Base-by-base conservation (phyloP, 2,888 invertebrate genomes). In the Cerastis leucographa region DNA sequence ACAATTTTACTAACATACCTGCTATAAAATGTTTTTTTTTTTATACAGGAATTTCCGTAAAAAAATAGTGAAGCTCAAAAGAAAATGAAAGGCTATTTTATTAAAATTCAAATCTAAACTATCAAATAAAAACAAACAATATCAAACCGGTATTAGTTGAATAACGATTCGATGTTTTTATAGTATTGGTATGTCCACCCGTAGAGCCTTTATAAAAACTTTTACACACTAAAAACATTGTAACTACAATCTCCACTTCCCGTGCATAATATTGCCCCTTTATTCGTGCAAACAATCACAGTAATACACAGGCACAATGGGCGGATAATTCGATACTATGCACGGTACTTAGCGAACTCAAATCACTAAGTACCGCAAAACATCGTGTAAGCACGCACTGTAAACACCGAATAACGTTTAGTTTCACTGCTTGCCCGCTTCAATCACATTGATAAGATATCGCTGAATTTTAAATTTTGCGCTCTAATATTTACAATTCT, bases 401-500 rank as follows among this genome's bases (percentile, higher is more conserved):
- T 89, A 91, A 92, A 88, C 80, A 90, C 85, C 75, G 81, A 90
- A 90, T 88, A 85, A 85, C 81, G 86, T 90, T 88, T 85, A 87
- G 84, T 89, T 87, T 87, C 86, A 85, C 88, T 74, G 85, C 83
- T 81, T 78, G 88, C 87, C 88, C 89, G 90, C 90, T 89, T 86
- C 90, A 89, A 90, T 82, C 85, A 84, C 85, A 86, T 88, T 89
- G 95, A 95, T 95, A 94, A 95, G 95, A 94, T 95, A 95, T 85
- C 86, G 79, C 74, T 81, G 86, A 82, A 83, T 87, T 83, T 87
- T 88, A 90, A 91, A 85, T 66, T 71, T 90, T 86, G 83, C 80
- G 76, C 78, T 86, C 80, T 86, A 86, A 89, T 90, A 90, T 91
- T 90, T 88, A 90, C 89, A 87, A 89, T 91, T 89, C 88, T 87